Base-by-base conservation (phyloP, 2,888 invertebrate genomes). In the Ametastegia equiseti region DNA sequence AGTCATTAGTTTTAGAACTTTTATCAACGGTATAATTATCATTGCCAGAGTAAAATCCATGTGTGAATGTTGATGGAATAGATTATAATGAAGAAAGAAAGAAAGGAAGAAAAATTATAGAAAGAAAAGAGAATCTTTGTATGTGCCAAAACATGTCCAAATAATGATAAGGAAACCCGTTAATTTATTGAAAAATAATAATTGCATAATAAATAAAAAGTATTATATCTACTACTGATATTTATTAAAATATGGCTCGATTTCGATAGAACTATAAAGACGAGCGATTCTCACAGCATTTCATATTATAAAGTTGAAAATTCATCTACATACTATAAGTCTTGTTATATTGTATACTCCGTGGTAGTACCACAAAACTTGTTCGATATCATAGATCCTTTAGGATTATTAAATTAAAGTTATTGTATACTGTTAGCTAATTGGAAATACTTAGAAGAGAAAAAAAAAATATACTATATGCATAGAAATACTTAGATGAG, bases 371-470 rank as follows among this genome's bases (percentile, higher is more conserved):
- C 75, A 75, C 75, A 75, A 54, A 75, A 75, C 50, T 75, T 75
- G 75, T 75, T 75, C 75, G 75, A 75, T 75, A 75, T 75, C 19
- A 75, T 36, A 54, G 75, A 75, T 75, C 45, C 75, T 36, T 45
- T 2, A 27, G 27, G 27, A 75, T 75, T 54, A 75, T 54, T 2
- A 54, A n/a, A 67, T 39, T 39, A 39, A 50, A 75, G 36, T 33
- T 33, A 75, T 75, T 75, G 54, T 75, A 75, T 71, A 47, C 71
- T 30, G 45, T 71, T 71, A 47, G 27, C 27, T 30, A 45, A 75
- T 75, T 54, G 15, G 33, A 33, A 11, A 50, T 75, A 19, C 75
- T 54, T 75, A 54, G 75, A 75, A 54, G 5, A n/a, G n/a, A n/a
- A n/a, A n/a, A n/a, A n/a, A n/a, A 75, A 75, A 54, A 75, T 75